phyloP scores from a whole-genome alignment of 2,888 invertebrate genomes.

The Xestia rhomboidea region DNA sequence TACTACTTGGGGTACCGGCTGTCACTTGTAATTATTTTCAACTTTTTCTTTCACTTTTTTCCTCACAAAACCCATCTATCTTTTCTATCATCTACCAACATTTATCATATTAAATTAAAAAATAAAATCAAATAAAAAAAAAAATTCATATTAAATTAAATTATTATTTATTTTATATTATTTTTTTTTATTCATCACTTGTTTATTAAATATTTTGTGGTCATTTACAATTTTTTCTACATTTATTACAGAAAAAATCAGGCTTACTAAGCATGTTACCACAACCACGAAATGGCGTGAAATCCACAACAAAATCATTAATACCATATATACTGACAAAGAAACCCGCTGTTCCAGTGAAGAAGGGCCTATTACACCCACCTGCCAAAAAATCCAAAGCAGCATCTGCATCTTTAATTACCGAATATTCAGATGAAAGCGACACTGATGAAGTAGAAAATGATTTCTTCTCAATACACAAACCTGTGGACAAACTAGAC shows the following conservation, averaged over 20 bases:
- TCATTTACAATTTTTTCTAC: neutral
- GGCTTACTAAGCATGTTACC: conserved; percentile 93
- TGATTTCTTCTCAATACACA: conserved; percentile 90
- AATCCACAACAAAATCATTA: conserved; percentile 80
- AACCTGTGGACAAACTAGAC: conserved; percentile 81
- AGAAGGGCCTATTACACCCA: conserved; percentile 72
- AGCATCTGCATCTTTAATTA: conserved; percentile 68
- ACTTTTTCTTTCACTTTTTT: neutral
- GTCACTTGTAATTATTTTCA: neutral
- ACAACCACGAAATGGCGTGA: conserved; percentile 90
- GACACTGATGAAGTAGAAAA: conserved; percentile 89
- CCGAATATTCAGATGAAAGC: conserved; percentile 85
- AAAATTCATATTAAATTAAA: no score
- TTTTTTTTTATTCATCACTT: neutral
- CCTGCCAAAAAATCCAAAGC: conserved; percentile 73
- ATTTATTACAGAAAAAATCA: conserved; percentile 90
- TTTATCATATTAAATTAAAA: no score
- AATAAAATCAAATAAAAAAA: no score
- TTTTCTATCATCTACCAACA: neutral
- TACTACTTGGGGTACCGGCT: neutral
- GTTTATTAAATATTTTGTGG: neutral
- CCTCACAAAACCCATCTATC: neutral
- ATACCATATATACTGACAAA: conserved; percentile 87
- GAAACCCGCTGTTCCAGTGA: conserved; percentile 74
- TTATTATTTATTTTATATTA: no score